phyloP scores from a whole-genome alignment of 2,113 vertebrate species.

The Hippocampus guttulatus region DNA sequence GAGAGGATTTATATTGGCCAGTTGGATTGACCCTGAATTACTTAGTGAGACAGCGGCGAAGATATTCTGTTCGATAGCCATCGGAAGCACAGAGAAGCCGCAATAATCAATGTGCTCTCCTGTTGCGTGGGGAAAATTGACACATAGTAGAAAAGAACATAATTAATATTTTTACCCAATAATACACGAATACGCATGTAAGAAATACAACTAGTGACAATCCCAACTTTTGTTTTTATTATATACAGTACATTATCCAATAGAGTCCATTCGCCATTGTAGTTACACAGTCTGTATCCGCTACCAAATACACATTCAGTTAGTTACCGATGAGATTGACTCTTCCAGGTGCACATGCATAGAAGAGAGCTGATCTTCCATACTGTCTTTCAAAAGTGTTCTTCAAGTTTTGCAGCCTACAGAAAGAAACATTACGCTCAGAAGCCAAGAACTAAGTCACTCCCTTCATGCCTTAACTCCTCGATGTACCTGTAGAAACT shows the following conservation, averaged over 20 bases:
- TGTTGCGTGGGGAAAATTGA: constrained; percentile 33
- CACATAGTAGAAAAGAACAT: neutral
- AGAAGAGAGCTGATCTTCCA: constrained; percentile 84
- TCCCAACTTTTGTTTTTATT: neutral
- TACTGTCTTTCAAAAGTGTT: constrained; percentile 81
- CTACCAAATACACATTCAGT: neutral
- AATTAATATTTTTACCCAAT: neutral
- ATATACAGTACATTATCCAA: neutral
- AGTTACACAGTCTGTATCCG: neutral
- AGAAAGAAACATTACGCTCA: neutral
- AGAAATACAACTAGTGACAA: neutral
- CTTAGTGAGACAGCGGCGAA: constrained; percentile 85
- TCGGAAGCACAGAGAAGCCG: constrained; percentile 93
- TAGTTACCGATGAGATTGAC: constrained; percentile 94
- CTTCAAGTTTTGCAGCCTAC: constrained; percentile 85
- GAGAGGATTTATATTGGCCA: constrained; percentile 81
- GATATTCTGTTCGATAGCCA: constrained; percentile 94
- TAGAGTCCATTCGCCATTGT: neutral
- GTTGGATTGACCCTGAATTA: constrained; percentile 70
- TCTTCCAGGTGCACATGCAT: constrained; percentile 89
- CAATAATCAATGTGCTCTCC: constrained; percentile 98
- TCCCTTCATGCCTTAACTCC: neutral
- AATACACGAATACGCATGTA: neutral
- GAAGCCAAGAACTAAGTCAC: neutral
- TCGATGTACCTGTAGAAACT: constrained; percentile 4